These are phyloP conservation scores for Uropsilus gracilis DNA, from an alignment of 2,113 vertebrate genomes.

Conservation along the genomic window DNA sequence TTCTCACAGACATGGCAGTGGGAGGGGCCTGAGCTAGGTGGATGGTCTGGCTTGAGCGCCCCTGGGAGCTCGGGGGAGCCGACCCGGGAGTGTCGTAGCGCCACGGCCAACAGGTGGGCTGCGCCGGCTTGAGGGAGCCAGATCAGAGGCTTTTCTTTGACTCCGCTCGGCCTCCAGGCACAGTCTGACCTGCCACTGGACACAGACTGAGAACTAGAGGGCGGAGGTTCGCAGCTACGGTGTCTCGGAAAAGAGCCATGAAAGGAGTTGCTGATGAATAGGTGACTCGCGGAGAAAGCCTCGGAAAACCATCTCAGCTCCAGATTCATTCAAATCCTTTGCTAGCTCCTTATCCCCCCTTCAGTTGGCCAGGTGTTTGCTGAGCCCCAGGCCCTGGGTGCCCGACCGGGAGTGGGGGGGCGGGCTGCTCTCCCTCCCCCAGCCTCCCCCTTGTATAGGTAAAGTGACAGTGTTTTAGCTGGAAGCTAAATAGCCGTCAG, in stretches of 20 bases:
- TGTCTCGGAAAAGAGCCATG: background rate
- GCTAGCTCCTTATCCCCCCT: no score
- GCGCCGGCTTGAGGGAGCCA: no score
- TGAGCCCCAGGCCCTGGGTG: background rate
- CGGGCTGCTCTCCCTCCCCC: rapidly evolving
- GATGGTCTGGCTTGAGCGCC: background rate
- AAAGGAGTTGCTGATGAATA: background rate
- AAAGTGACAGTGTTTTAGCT: background rate
- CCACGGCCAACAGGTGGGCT: no score
- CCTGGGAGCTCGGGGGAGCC: no score
- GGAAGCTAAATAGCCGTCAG: background rate
- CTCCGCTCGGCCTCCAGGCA: no score
- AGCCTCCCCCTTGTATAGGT: background rate
- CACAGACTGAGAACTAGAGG: no score
- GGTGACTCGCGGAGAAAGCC: background rate
- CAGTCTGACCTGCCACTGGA: no score
- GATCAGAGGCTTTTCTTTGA: no score
- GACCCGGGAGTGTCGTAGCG: no score
- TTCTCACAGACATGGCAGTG: background rate
- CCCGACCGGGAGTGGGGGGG: no score
- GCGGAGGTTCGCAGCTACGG: no score
- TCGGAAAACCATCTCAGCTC: background rate
- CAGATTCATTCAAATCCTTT: background rate
- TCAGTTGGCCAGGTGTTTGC: background rate
- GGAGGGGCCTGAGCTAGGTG: background rate